Base-by-base conservation (phyloP, 1,140 invertebrate genomes). In the Papilio polytes region DNA sequence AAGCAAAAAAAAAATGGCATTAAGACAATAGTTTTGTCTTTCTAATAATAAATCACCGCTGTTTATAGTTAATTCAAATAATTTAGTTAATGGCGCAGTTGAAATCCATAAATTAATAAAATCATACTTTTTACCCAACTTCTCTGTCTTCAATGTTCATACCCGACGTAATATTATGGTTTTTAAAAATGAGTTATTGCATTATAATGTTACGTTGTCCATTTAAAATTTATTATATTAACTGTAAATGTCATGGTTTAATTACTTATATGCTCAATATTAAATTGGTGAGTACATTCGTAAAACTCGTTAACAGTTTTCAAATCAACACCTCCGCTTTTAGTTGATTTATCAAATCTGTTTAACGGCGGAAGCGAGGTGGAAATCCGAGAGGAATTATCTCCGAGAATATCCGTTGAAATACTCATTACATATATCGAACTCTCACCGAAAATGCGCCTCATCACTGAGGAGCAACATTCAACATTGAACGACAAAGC, bases 261-360 rank as follows among this genome's bases (percentile, higher is more conserved):
- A 76, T 51, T 51, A 51, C 22, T 76, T 31, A 51, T 53, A 53
- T 26, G 22, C 22, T 76, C 53, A 51, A 18, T 70, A 63, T 70
- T 31, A 51, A 9, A 31, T 76, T 53, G 46, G 10, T 76, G 12
- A 31, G 74, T 51, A 31, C 46, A 53, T 26, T 12, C 22, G 20
- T 20, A 53, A 51, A 31, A 76, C 41, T 4, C 74, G 74, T 20
- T 76, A 76, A 76, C 48, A 51, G 44, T 22, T 76, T 76, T 31
- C 74, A 51, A 26, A 53, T 76, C 46, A 76, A 76, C 74, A 76
- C 74, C 74, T 76, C 74, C 20, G 48, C 48, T 76, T 76, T 76
- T 76, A 76, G 74, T 51, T 53, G 74, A 76, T 76, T 76, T 76
- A 53, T 76, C 74, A 76, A 76, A 76, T 76, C 74, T 76, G 48